Percentiles rank a stretch among this genome's conserved stretches.
These are phyloP conservation scores for Lampris incognitus DNA, from an alignment of 2,113 vertebrate genomes.

Conservation along the genomic window DNA sequence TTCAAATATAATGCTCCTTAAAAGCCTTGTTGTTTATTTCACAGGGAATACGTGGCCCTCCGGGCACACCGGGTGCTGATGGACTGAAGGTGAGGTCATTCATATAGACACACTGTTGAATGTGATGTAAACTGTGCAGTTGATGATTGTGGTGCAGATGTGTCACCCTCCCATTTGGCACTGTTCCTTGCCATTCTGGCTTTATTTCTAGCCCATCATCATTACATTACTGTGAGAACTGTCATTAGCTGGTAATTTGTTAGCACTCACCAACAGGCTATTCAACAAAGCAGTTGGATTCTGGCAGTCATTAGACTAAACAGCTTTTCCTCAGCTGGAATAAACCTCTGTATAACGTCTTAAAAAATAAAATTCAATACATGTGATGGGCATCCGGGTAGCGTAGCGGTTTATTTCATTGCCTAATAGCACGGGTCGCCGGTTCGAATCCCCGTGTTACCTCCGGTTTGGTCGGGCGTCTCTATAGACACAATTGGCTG, in stretches of 20 bases:
- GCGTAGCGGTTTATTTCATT: too few species aligned
- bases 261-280: background rate
- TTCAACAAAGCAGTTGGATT: background rate
- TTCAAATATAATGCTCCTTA: background rate
- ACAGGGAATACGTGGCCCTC: constrained; percentile 88
- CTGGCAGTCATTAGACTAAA: background rate
- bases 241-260: background rate
- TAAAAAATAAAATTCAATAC: too few species aligned
- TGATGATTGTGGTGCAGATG: background rate
- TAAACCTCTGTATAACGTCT: too few species aligned
- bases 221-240: too few species aligned
- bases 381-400: too few species aligned
- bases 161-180: background rate
- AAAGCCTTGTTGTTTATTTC: constrained; percentile 37
- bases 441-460: too few species aligned
- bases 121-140: background rate
- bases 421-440: too few species aligned
- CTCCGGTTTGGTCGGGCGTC: too few species aligned
- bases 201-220: background rate
- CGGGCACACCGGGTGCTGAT: constrained; percentile 88
- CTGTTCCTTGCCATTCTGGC: background rate
- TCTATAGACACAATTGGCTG: too few species aligned
- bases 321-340: too few species aligned
- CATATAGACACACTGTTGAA: background rate
- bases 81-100: constrained; percentile 90